Evolutionary conservation across 2,113 vertebrate genomes (phyloP).

Genomic region (Ochotona curzoniae): DNA sequence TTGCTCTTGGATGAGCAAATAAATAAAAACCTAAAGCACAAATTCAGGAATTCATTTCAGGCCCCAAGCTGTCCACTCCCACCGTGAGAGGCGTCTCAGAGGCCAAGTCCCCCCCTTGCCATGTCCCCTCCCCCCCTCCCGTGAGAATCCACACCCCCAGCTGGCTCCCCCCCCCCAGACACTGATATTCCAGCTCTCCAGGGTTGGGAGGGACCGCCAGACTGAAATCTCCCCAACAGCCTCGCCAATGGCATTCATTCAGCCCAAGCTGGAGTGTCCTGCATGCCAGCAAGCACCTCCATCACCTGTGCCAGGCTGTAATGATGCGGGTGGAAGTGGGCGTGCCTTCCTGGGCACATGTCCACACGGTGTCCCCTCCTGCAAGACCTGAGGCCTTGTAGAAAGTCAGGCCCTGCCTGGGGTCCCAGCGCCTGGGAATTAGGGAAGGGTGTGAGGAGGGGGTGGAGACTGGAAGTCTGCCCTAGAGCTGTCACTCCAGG

Average conservation of each 20-base stretch:
- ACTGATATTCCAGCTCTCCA: constrained; percentile 3
- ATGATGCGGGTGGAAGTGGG: neutral
- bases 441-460: no score
- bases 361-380: neutral
- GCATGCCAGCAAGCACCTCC: neutral
- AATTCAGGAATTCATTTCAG: neutral
- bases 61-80: neutral
- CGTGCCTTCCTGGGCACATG: neutral
- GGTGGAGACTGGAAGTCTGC: neutral
- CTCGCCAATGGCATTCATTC: neutral
- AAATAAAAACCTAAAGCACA: no score
- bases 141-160: neutral
- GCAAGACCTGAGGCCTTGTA: neutral
- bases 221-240: neutral
- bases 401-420: neutral
- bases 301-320: neutral
- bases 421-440: no score
- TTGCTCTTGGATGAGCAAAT: no score
- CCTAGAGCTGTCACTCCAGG: neutral
- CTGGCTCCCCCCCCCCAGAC: neutral
- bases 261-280: neutral
- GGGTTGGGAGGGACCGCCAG: neutral
- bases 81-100: neutral
- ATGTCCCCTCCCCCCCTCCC: no score
- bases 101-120: neutral